Conservation (phyloP, 2,888 invertebrate species). For the Acrobasis repandana region DNA sequence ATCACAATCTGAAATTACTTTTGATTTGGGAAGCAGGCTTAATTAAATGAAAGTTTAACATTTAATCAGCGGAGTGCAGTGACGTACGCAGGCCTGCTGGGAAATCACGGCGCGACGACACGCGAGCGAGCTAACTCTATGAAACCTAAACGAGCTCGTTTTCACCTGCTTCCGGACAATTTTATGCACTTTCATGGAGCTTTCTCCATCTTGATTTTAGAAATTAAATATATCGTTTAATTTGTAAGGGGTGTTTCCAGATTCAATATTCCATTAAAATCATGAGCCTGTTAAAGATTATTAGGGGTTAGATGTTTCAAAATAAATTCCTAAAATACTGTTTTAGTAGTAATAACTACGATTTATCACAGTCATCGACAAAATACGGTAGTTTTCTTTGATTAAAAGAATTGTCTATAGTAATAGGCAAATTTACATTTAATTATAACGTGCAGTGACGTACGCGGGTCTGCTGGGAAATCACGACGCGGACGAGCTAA, state of each 20-base stretch:
- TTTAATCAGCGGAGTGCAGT: slow-evolving; percentile 69
- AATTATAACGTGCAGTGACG: slow-evolving; percentile 61
- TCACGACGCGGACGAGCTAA: slow-evolving; percentile 40
- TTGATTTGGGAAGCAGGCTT: not conserved
- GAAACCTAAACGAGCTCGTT: slow-evolving; percentile 22
- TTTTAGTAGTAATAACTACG: too few species aligned
- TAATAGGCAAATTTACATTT: slow-evolving; percentile 45
- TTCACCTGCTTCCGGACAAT: slow-evolving; percentile 6
- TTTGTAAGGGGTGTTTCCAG: too few species aligned
- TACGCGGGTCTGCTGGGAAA: slow-evolving; percentile 64
- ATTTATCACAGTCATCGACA: too few species aligned
- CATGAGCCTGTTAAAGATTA: too few species aligned
- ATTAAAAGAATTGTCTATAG: slow-evolving; percentile 38
- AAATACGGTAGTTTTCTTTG: not conserved
- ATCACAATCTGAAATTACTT: not conserved
- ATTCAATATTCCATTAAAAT: too few species aligned
- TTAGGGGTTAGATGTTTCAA: too few species aligned
- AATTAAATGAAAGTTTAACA: slow-evolving; percentile 45
- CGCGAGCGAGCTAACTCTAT: slow-evolving; percentile 18
- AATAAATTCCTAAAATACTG: too few species aligned
- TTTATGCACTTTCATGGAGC: not conserved
- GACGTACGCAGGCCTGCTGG: slow-evolving; percentile 58
- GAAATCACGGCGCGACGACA: slow-evolving; percentile 52
- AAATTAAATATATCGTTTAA: not conserved
- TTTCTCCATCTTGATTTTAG: not conserved